Evolutionary conservation across 2,113 vertebrate species (phyloP).

Genomic region (Abramis brama): DNA sequence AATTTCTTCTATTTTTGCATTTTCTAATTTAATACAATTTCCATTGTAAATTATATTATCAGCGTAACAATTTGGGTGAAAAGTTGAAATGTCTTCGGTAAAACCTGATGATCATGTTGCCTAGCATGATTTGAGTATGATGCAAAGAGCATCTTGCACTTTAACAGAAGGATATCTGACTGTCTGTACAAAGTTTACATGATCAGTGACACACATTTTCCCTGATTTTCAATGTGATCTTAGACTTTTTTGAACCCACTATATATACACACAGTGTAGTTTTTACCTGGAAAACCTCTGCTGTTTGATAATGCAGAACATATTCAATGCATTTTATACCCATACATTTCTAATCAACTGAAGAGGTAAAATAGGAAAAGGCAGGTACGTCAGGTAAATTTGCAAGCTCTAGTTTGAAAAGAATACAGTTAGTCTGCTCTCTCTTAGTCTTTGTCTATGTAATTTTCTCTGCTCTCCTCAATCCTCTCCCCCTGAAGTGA

Average conservation of each 20-base stretch:
- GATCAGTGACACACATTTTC: not conserved
- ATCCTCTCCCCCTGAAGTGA: constrained; percentile 26
- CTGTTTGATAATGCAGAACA: constrained; percentile 26
- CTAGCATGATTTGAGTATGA: not conserved
- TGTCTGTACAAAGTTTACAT: not conserved
- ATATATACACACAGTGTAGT: not conserved
- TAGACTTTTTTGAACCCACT: not conserved
- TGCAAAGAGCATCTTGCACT: not conserved
- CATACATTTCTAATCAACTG: not conserved
- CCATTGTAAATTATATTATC: not conserved
- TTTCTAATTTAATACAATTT: not conserved
- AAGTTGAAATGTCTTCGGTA: too few species aligned
- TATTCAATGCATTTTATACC: not conserved
- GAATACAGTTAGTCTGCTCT: constrained; percentile 19
- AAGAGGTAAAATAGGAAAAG: constrained; percentile 15
- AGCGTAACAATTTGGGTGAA: not conserved
- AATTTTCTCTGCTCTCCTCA: constrained; percentile 32
- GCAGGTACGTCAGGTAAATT: constrained; percentile 22
- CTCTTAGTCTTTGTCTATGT: constrained; percentile 33
- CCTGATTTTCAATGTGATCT: not conserved
- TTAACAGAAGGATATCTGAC: not conserved
- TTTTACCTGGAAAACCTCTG: not conserved
- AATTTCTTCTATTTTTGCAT: not conserved
- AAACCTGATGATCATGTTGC: not conserved
- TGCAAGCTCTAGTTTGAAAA: constrained; percentile 15